These are phyloP conservation scores for Oxystoma pomonae DNA, from an alignment of 2,888 invertebrate genomes.

Conservation along the genomic window DNA sequence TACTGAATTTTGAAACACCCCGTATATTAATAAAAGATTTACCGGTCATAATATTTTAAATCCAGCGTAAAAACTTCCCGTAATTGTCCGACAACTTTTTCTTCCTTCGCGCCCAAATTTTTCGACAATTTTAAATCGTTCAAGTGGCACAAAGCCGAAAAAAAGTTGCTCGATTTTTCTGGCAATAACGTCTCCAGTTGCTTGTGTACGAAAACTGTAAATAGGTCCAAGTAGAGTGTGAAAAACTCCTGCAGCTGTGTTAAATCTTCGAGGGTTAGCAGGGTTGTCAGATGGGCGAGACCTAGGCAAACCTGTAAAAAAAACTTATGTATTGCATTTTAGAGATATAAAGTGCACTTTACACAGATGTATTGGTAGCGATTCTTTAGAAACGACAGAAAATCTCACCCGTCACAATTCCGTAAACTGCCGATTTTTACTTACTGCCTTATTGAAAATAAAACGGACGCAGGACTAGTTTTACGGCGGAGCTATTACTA, in stretches of 20 bases:
- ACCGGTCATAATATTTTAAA: no score
- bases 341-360: not conserved
- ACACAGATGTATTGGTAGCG: no score
- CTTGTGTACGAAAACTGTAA: conserved; percentile 42
- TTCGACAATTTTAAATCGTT: conserved; percentile 2
- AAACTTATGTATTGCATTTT: conserved; percentile 11
- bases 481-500: no score
- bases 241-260: conserved; percentile 51
- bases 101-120: not conserved
- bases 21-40: no score
- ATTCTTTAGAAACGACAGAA: no score
- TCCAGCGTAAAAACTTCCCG: not conserved
- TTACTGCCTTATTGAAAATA: no score
- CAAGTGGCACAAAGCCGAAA: conserved; percentile 37
- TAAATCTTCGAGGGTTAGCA: conserved; percentile 58
- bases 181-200: conserved; percentile 46
- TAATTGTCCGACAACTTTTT: not conserved
- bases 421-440: no score
- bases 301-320: conserved; percentile 66
- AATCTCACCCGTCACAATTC: no score
- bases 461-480: no score
- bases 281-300: conserved; percentile 64
- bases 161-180: conserved; percentile 43
- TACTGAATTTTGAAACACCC: no score
- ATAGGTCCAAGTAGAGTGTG: conserved; percentile 47